Conservation (phyloP, 2,797 vertebrate species). For the Sebastes goodei region DNA sequence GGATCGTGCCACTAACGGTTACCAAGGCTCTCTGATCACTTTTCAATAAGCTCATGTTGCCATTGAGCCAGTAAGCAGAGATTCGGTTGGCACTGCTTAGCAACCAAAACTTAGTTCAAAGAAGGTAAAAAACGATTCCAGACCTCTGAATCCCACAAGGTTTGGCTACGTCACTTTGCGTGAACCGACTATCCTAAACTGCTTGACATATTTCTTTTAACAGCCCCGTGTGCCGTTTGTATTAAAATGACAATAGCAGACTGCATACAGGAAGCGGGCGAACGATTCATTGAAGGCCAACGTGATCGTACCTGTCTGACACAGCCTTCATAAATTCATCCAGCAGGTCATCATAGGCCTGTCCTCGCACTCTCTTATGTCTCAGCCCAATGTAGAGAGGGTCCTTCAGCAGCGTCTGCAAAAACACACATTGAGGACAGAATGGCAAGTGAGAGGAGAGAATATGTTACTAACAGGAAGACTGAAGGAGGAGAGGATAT, state of each 20-base stretch:
- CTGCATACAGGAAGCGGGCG: constrained; percentile 39
- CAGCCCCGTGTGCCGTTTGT: constrained; percentile 16
- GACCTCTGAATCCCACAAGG: constrained; percentile 25
- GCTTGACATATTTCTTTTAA: constrained; percentile 61
- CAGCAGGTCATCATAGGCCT: constrained; percentile 92
- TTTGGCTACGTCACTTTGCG: constrained; percentile 8
- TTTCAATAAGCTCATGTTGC: constrained; percentile 35
- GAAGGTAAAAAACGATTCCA: constrained; percentile 40
- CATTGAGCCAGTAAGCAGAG: not conserved
- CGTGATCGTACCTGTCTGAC: constrained; percentile 87
- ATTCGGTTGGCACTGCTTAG: constrained; percentile 13
- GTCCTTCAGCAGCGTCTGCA: constrained; percentile 90
- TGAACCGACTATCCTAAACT: constrained; percentile 40
- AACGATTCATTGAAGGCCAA: constrained; percentile 19
- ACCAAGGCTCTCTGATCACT: constrained; percentile 22
- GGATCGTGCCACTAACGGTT: not conserved
- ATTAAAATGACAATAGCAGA: constrained; percentile 50
- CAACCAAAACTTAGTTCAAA: constrained; percentile 35
- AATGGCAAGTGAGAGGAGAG: not conserved
- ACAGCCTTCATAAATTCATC: constrained; percentile 98
- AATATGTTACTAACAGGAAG: not conserved
- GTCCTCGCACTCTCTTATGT: constrained; percentile 91
- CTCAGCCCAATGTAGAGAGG: constrained; percentile 96
- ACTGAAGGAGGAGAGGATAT: not conserved
- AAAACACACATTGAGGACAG: constrained; percentile 31